Evolutionary conservation across 2,797 vertebrate genomes (phyloP).

Genomic region (Rhinichthys osculus): DNA sequence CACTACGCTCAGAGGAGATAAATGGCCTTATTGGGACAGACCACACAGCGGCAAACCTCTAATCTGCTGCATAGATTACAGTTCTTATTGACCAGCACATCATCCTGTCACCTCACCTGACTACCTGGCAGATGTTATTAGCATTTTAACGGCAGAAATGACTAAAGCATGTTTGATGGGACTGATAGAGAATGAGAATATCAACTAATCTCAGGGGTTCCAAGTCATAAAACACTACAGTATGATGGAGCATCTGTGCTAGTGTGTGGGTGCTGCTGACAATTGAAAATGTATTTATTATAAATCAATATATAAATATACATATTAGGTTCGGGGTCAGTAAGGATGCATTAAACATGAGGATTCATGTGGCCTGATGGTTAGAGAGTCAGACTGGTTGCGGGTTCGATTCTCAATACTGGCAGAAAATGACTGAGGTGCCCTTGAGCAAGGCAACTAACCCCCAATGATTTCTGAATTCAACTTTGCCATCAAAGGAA

Average conservation of each 20-base stretch:
- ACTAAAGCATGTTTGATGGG: slow-evolving; percentile 17
- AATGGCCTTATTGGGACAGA: slow-evolving; percentile 33
- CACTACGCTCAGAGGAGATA: slow-evolving; percentile 32
- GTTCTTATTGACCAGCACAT: slow-evolving; percentile 53
- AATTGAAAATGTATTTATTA: no score
- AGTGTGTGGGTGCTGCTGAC: background rate
- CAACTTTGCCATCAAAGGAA: no score
- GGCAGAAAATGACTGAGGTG: no score
- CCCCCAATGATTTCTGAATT: no score
- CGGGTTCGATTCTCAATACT: no score
- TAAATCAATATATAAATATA: background rate
- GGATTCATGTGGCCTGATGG: no score
- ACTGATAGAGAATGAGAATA: slow-evolving; percentile 5
- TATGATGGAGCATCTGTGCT: background rate
- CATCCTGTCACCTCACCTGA: slow-evolving; percentile 41
- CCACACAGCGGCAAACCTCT: slow-evolving; percentile 27
- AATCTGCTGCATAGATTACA: slow-evolving; percentile 42
- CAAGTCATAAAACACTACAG: background rate
- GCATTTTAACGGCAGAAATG: slow-evolving; percentile 47
- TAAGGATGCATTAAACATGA: background rate
- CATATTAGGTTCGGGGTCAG: background rate
- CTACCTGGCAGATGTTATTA: slow-evolving; percentile 51
- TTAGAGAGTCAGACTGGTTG: no score
- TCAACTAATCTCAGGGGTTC: background rate
- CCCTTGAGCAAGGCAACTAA: no score